Evolutionary conservation across 2,797 vertebrate genomes (phyloP), one percentile per base, ranked within the genome.

Genomic region (Tragelaphus eurycerus): DNA sequence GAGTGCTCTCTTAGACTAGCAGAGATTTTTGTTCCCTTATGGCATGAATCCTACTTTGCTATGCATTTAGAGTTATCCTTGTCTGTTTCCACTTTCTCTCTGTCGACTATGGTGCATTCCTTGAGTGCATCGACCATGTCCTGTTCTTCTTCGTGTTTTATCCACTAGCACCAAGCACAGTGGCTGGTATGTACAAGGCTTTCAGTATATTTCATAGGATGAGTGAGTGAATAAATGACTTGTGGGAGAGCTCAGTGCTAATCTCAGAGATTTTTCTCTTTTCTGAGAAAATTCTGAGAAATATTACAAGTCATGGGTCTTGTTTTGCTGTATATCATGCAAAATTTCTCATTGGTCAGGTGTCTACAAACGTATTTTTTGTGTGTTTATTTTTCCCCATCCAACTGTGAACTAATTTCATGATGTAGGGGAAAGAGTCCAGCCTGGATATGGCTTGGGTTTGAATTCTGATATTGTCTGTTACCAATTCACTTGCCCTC

Each of bases 1-100:
- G 38, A 87, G 54, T 87, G 76, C 92, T 96, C 12, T 59, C 15
- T 96, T 82, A 96, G n/a, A 60, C 17, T 76, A 57, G 48, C 38
- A 85, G 59, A 83, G 13, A 11, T 78, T 96, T 95, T 93, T 94
- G 8, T 6, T 85, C 34, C 74, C 12, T 82, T 55, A 38, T 54
- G 34, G 50, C n/a, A 90, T 46, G 27, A 89, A 86, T 90, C 25
- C 4, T 86, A 79, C 46, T 96, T 92, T 94, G 14, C 48, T 57
- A 19, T 88, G 15, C 90, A 90, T 91, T 67, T 94, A 67, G 34
- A 89, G 16, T 64, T 86, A 96, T 48, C 4, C 84, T 78, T 87
- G 25, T 82, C 38, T 93, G 19, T 94, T 97, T 95, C 14, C 64
- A 95, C 12, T 90, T 95, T 93, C 46, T 94, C 31, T 46, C 55